phyloP scores from a whole-genome alignment of 1,140 invertebrate genomes.

The Hypsibius dujardini region DNA sequence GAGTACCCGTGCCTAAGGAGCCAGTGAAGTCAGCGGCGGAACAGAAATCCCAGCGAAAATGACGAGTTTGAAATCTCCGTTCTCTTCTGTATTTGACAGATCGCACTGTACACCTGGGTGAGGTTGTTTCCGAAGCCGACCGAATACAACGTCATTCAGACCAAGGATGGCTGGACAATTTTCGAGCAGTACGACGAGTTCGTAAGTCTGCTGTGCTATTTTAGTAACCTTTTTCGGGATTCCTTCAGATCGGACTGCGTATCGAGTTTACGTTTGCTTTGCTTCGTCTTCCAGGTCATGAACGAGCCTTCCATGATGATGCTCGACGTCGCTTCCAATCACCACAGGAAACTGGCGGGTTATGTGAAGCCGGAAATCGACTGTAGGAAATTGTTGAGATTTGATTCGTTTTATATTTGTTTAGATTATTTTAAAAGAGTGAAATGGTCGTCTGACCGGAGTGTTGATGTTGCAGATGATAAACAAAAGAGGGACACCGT shows the following conservation, averaged over 20 bases:
- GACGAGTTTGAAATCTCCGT: too few relatives aligned
- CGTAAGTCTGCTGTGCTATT: too few relatives aligned
- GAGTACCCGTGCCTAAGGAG: conserved; percentile 32
- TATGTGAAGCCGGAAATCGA: conserved; percentile 70
- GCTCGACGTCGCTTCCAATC: too few relatives aligned
- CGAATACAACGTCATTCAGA: conserved; percentile 34
- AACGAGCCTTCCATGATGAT: conserved; percentile 79
- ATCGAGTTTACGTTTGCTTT: too few relatives aligned
- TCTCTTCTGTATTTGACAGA: conserved; percentile 46
- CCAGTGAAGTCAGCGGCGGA: too few relatives aligned
- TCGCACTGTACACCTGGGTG: conserved; percentile 83
- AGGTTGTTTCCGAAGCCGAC: conserved; percentile 66
- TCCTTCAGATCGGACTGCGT: too few relatives aligned
- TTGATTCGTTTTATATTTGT: too few relatives aligned
- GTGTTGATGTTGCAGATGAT: conserved; percentile 50
- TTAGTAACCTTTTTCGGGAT: too few relatives aligned
- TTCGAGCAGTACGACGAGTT: conserved; percentile 94
- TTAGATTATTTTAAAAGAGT: conserved; percentile 20
- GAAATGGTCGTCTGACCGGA: conserved; percentile 20
- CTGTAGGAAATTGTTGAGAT: too few relatives aligned
- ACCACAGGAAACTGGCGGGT: conserved; percentile 55
- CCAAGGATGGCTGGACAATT: conserved; percentile 49
- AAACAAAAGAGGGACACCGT: conserved; percentile 65
- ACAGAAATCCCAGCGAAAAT: too few relatives aligned
- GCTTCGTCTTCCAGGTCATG: conserved; percentile 47